Base-by-base conservation (phyloP, 53 echinoderm and acorn worm genomes). In the Patiria pectinifera region DNA sequence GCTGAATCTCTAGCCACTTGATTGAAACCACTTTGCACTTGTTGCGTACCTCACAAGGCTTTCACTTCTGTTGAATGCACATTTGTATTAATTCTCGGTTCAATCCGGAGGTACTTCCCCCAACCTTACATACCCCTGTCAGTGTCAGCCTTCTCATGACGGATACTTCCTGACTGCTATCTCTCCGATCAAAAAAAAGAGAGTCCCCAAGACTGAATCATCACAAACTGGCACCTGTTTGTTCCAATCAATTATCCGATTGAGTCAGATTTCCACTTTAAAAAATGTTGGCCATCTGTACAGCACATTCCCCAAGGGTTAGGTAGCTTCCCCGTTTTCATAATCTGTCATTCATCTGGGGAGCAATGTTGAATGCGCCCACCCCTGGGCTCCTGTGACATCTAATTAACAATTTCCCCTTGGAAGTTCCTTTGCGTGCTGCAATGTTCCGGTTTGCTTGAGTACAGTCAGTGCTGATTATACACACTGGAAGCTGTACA, bases 371-470 rank as follows among this genome's bases (percentile, higher is more conserved):
- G 22, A 79, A 45, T 79, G 80, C 12, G 19, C 3, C 22, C 74
- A 23, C 74, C 74, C 74, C 5, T 21, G 74, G 74, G 74, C 23
- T 79, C 24, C 80, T 90, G 45, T 80, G 47, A 79, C 8, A 24
- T 0, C 69, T 80, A 90, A 90, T 90, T 90, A 90, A 90, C 69
- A 69, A 90, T 90, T 90, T 90, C 90, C 90, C 62, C 53, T 80
- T 13, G 4, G 59, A 53, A 62, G 80, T 80, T 90, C 48, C 81
- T 80, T 72, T 86, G 86, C 74, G 86, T 86, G 86, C 86, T 14
- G 4, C 16, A 44, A 35, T 58, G 23, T 63, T 76, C 87, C 87
- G 35, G 76, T 18, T 6, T 16, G 45, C 14, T 58, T 82, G n/a
- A 6, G 45, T 13, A 13, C 2, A 79, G 45, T 18, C 43, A 3